Evolutionary conservation across 92 coral and sea anemone genomes (phyloP).

Genomic region (Porites divaricata): DNA sequence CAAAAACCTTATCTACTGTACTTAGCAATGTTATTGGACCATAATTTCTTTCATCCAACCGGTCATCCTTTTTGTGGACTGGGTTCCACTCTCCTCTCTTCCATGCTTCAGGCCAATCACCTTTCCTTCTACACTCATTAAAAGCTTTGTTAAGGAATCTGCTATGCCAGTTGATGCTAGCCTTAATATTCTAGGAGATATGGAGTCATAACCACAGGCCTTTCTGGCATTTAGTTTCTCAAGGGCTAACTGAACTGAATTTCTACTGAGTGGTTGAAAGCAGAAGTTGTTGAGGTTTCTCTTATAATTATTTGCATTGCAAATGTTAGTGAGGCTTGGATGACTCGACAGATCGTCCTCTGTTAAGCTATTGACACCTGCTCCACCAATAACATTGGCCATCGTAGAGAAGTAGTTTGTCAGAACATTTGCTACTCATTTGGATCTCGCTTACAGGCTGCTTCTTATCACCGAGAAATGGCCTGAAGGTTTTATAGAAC

Average conservation of each 20-base stretch:
- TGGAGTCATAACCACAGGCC: slow-evolving; percentile 47
- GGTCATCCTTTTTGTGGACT: too few species aligned
- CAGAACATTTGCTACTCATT: slow-evolving; percentile 12
- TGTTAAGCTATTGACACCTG: too few species aligned
- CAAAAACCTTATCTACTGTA: too few species aligned
- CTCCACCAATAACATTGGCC: slow-evolving; percentile 59
- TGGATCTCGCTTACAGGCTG: background rate
- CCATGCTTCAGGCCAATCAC: slow-evolving; percentile 54
- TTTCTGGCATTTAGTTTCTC: slow-evolving; percentile 51
- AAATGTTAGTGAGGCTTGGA: too few species aligned
- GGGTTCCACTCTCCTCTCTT: slow-evolving; percentile 57
- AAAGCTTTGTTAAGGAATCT: slow-evolving; percentile 43
- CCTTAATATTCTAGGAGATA: slow-evolving; percentile 35
- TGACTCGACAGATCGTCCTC: too few species aligned
- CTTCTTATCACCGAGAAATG: slow-evolving; percentile 17
- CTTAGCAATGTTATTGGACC: too few species aligned
- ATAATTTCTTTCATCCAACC: too few species aligned
- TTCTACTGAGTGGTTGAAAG: too few species aligned
- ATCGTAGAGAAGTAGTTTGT: slow-evolving; percentile 46
- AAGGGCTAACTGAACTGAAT: too few species aligned
- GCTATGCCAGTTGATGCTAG: slow-evolving; percentile 13
- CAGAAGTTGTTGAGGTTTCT: too few species aligned
- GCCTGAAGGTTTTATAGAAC: slow-evolving; percentile 27
- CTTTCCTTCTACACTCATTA: too few species aligned
- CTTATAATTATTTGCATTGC: too few species aligned